These are phyloP conservation scores for Panulirus ornatus DNA, from an alignment of 1,140 invertebrate species.

Conservation along the genomic window DNA sequence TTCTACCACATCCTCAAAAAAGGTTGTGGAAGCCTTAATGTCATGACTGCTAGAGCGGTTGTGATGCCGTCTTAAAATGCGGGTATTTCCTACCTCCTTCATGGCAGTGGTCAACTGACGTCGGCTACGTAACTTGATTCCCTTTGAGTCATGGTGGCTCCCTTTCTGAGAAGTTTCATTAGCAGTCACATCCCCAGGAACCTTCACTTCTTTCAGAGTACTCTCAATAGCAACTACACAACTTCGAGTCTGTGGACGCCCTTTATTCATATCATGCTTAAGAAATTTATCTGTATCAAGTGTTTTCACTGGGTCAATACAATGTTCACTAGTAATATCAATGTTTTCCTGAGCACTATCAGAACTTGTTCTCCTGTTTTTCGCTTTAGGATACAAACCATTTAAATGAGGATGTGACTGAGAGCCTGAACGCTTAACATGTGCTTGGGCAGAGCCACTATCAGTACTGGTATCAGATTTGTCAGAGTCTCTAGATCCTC, in stretches of 20 bases:
- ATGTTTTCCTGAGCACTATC: slow-evolving; percentile 72
- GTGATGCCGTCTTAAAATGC: slow-evolving; percentile 50
- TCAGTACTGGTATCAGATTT: slow-evolving; percentile 67
- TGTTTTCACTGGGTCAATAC: slow-evolving; percentile 40
- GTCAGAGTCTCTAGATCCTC: slow-evolving; percentile 73
- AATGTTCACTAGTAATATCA: slow-evolving; percentile 49
- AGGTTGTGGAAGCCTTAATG: slow-evolving; percentile 14
- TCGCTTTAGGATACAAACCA: slow-evolving; percentile 74
- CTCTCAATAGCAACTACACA: slow-evolving; percentile 43
- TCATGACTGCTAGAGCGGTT: slow-evolving; percentile 30
- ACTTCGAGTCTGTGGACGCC: slow-evolving; percentile 51
- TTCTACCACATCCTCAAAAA: slow-evolving; percentile 52
- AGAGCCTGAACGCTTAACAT: slow-evolving; percentile 57
- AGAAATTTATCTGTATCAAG: slow-evolving; percentile 19
- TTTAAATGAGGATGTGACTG: slow-evolving; percentile 59
- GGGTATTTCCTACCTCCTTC: slow-evolving; percentile 56
- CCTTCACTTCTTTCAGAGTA: slow-evolving; percentile 39
- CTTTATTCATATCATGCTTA: slow-evolving; percentile 30
- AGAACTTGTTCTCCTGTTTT: slow-evolving; percentile 74
- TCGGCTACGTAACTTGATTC: slow-evolving; percentile 55
- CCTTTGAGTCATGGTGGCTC: slow-evolving; percentile 29
- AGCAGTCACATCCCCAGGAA: slow-evolving; percentile 31
- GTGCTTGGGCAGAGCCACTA: slow-evolving; percentile 35
- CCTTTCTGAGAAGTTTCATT: slow-evolving; percentile 19
- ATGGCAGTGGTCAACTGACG: slow-evolving; percentile 56